These are phyloP conservation scores for Drosophila subpulchrella DNA, from an alignment of 1,140 invertebrate species.

Conservation along the genomic window DNA sequence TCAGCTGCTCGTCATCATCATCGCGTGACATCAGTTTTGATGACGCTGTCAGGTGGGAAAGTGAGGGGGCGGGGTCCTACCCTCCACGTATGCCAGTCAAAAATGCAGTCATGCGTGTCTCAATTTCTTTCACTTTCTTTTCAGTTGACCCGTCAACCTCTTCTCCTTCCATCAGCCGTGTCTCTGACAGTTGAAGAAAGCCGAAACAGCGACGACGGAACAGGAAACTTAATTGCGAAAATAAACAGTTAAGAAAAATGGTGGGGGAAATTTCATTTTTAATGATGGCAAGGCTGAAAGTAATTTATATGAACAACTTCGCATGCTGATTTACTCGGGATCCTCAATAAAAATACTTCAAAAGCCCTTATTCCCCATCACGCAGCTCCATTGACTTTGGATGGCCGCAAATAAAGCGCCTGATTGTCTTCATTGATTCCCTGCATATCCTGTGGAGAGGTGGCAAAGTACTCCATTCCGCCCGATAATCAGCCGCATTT, in stretches of 20 bases:
- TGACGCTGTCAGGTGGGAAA: slow-evolving; percentile 21
- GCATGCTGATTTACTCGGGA: neutral
- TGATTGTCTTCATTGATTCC: slow-evolving; percentile 61
- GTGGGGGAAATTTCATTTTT: slow-evolving; percentile 13
- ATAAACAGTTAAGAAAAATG: slow-evolving; percentile 24
- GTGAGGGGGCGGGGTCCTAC: neutral
- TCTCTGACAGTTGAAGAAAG: slow-evolving; percentile 30
- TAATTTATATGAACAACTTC: slow-evolving; percentile 8
- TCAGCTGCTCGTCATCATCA: slow-evolving; percentile 32
- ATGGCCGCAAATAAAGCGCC: slow-evolving; percentile 56
- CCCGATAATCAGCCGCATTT: slow-evolving; percentile 75
- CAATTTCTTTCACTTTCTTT: slow-evolving; percentile 38
- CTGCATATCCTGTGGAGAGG: slow-evolving; percentile 27
- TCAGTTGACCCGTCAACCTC: neutral
- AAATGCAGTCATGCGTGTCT: slow-evolving; percentile 56
- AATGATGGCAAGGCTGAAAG: slow-evolving; percentile 4
- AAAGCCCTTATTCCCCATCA: neutral
- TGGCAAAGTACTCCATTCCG: slow-evolving; percentile 28
- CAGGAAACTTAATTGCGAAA: slow-evolving; percentile 53
- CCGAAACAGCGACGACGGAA: slow-evolving; percentile 15
- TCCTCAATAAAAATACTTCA: slow-evolving; percentile 2
- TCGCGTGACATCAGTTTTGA: slow-evolving; percentile 49
- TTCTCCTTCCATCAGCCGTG: neutral
- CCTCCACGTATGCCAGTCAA: slow-evolving; percentile 48
- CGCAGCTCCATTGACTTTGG: slow-evolving; percentile 31